A percentile compares a stretch with the other conserved stretches of the same genome.
These are phyloP conservation scores for Paramuricea clavata DNA, from an alignment of 92 coral and sea anemone genomes.

Conservation along the genomic window DNA sequence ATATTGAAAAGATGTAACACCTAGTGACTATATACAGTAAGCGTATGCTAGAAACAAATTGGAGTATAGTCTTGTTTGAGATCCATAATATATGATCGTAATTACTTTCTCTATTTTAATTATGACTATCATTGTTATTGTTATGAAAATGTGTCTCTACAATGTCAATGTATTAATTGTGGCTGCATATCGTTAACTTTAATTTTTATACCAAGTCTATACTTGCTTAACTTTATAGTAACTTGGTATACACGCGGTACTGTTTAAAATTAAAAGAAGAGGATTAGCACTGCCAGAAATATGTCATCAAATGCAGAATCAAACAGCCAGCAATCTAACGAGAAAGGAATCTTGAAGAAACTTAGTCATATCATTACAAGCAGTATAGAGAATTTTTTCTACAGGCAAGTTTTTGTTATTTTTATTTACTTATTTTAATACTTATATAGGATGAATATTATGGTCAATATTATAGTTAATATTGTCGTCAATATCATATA, in stretches of 20 bases:
- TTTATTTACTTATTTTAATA: neutral
- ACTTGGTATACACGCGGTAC: neutral
- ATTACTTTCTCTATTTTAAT: neutral
- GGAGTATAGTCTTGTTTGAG: neutral
- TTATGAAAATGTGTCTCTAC: neutral
- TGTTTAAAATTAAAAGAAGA: neutral
- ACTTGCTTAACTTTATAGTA: neutral
- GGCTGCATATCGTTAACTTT: neutral
- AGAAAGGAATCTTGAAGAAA: slow-evolving; percentile 30
- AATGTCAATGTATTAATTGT: neutral
- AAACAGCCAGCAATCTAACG: neutral
- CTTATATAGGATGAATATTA: neutral
- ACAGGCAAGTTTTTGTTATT: slow-evolving; percentile 68
- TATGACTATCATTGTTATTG: neutral
- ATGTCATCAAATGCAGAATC: neutral
- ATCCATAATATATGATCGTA: neutral
- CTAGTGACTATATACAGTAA: neutral
- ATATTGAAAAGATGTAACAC: neutral
- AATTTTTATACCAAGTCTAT: neutral
- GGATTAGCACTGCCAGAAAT: neutral
- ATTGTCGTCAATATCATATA: neutral
- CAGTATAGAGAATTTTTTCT: slow-evolving; percentile 78
- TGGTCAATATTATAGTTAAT: neutral
- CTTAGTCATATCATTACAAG: slow-evolving; percentile 79
- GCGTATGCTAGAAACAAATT: neutral